Conservation (phyloP, 2,113 vertebrate genomes). For the Suricata suricatta region DNA sequence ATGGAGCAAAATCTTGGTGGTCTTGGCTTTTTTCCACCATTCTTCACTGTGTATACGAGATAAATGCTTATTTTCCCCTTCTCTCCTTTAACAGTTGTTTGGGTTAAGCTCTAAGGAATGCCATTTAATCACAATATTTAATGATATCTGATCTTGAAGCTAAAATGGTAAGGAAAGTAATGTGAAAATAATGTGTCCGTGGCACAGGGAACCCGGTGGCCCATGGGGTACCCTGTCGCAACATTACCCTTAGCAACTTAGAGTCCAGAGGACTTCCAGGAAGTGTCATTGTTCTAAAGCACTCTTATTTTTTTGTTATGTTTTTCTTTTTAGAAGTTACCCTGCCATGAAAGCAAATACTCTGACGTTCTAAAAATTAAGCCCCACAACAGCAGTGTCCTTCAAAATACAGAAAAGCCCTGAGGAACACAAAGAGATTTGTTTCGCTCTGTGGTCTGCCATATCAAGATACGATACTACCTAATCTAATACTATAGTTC, state of each 20-base stretch:
- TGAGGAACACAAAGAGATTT: background rate
- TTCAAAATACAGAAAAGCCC: background rate
- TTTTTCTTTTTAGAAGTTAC: background rate
- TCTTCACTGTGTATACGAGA: slow-evolving; percentile 4
- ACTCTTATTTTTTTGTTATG: background rate
- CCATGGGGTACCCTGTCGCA: too few relatives aligned
- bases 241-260: background rate
- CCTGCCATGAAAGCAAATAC: background rate
- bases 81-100: background rate
- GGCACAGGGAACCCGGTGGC: background rate
- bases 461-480: background rate
- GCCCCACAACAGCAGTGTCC: background rate
- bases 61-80: background rate
- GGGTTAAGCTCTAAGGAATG: background rate
- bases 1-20: background rate
- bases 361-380: background rate
- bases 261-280: background rate
- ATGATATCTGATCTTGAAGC: slow-evolving; percentile 13
- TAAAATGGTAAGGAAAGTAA: background rate
- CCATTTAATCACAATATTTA: background rate
- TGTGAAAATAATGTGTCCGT: background rate
- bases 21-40: slow-evolving; percentile 57
- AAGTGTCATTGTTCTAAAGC: background rate
- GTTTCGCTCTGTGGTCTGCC: background rate
- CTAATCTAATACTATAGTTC: background rate